Percentiles rank a stretch among this genome's conserved stretches.
Evolutionary conservation across 2,113 vertebrate species (phyloP).

Genomic region (Centropus unirufus): DNA sequence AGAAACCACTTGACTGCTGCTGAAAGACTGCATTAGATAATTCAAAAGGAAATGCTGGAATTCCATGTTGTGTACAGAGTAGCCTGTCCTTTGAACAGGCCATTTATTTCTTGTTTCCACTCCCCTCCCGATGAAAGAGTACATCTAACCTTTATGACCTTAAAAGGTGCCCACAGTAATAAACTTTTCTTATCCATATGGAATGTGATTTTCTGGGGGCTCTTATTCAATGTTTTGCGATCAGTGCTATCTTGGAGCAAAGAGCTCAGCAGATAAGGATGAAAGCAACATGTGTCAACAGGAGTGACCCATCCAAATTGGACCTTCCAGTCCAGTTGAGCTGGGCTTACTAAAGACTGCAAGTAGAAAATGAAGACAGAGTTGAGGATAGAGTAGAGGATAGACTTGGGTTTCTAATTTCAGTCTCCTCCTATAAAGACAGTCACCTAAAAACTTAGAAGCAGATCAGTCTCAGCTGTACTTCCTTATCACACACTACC

Average conservation of each 20-base stretch:
- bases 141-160: background rate
- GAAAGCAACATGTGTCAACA: background rate
- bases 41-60: background rate
- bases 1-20: background rate
- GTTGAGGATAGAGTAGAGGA: background rate
- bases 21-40: background rate
- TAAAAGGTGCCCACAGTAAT: background rate
- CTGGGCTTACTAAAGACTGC: background rate
- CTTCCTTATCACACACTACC: background rate
- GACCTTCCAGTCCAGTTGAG: background rate
- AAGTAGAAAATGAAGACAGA: background rate
- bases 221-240: background rate
- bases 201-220: background rate
- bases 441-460: background rate
- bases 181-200: background rate
- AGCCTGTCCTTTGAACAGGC: background rate
- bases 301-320: background rate
- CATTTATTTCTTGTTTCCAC: background rate
- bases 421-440: background rate
- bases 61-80: background rate
- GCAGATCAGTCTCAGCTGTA: background rate
- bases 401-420: background rate
- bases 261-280: background rate
- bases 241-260: background rate
- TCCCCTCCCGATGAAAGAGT: background rate